phyloP scores from a whole-genome alignment of 1,140 invertebrate genomes.

The Whitmania pigra region DNA sequence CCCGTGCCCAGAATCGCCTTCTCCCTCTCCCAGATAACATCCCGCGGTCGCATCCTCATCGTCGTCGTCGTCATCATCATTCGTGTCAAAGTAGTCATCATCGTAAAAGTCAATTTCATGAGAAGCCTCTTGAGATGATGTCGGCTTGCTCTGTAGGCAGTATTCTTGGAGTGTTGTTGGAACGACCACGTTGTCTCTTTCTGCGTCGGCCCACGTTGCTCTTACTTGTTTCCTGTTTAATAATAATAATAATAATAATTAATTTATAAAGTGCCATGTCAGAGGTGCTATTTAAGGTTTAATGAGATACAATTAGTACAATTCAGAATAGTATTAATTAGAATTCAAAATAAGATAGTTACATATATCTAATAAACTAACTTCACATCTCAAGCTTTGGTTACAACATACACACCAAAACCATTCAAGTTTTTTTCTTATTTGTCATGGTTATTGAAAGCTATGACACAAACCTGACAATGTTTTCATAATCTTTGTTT shows the following conservation, averaged over 20 bases:
- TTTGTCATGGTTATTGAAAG: no score
- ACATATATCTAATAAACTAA: no score
- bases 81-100: slow-evolving; percentile 39
- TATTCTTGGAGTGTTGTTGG: slow-evolving; percentile 96
- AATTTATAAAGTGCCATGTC: no score
- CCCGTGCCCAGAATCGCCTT: slow-evolving; percentile 15
- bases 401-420: no score
- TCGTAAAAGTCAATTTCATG: slow-evolving; percentile 40
- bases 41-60: slow-evolving; percentile 20
- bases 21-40: slow-evolving; percentile 37
- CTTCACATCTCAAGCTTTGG: no score
- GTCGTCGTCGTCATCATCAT: slow-evolving; percentile 36
- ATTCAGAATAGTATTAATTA: neutral
- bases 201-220: slow-evolving; percentile 81
- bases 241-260: no score
- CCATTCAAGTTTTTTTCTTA: no score
- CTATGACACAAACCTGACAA: slow-evolving; percentile 63
- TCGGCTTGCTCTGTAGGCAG: slow-evolving; percentile 38
- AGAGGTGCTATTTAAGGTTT: no score
- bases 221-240: slow-evolving; percentile 86
- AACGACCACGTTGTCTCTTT: slow-evolving; percentile 88
- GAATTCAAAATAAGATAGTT: neutral
- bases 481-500: slow-evolving; percentile 99
- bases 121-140: slow-evolving; percentile 30
- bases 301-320: neutral